Conservation (phyloP, 2,888 invertebrate species). For the Cataglyphis livida region DNA sequence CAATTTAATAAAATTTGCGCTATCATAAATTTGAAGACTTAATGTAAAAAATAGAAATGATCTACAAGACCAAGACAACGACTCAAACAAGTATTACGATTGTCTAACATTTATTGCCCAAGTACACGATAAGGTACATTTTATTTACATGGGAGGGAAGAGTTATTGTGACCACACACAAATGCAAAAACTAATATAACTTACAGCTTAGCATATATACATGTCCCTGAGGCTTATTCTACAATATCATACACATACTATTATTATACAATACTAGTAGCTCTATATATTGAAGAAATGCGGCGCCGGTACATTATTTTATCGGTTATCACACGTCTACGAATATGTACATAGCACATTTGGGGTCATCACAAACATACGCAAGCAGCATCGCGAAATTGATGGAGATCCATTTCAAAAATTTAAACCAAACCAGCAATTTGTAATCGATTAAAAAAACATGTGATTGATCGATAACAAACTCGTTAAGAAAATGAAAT, state of each 20-base stretch:
- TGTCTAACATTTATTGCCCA: slow-evolving; percentile 82
- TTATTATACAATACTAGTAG: slow-evolving; percentile 74
- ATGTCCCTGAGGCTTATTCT: slow-evolving; percentile 81
- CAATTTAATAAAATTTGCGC: slow-evolving; percentile 23
- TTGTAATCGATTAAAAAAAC: slow-evolving; percentile 10
- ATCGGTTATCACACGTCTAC: slow-evolving; percentile 56
- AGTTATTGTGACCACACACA: slow-evolving; percentile 72
- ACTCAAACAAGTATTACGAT: slow-evolving; percentile 59
- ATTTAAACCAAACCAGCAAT: slow-evolving; percentile 21
- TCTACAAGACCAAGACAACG: slow-evolving; percentile 14
- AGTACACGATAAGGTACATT: slow-evolving; percentile 77
- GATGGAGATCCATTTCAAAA: slow-evolving; percentile 44
- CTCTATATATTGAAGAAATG: slow-evolving; percentile 69
- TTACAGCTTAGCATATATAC: slow-evolving; percentile 80
- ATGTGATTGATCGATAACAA: slow-evolving; percentile 27
- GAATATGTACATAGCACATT: slow-evolving; percentile 61
- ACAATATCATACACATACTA: slow-evolving; percentile 74
- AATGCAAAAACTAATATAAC: slow-evolving; percentile 80
- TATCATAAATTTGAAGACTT: not conserved
- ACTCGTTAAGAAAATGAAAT: slow-evolving; percentile 34
- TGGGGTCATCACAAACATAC: slow-evolving; percentile 58
- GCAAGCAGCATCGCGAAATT: slow-evolving; percentile 56
- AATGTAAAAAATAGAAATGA: not conserved
- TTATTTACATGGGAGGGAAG: slow-evolving; percentile 77
- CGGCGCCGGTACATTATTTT: slow-evolving; percentile 52